phyloP scores from a whole-genome alignment of 2,888 invertebrate species.

The Cyaniris semiargus region DNA sequence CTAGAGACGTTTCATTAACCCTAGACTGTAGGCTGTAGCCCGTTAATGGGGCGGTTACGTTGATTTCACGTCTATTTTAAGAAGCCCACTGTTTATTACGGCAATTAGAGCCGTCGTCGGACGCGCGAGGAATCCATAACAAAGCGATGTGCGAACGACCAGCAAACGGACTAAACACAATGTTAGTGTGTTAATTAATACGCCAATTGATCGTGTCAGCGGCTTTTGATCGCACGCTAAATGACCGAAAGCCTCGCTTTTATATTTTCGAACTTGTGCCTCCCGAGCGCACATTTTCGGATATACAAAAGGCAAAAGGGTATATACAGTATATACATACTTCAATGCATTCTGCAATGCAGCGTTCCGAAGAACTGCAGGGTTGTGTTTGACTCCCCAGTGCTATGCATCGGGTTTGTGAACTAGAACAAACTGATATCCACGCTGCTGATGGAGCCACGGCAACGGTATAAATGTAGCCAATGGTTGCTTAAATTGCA shows the following conservation, averaged over 20 bases:
- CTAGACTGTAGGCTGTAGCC: not conserved
- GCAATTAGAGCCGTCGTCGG: conserved; percentile 1
- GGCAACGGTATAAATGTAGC: too few relatives aligned
- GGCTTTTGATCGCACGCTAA: not conserved
- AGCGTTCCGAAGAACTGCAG: not conserved
- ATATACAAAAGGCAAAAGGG: not conserved
- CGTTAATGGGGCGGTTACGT: not conserved
- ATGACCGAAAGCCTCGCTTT: not conserved
- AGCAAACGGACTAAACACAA: not conserved
- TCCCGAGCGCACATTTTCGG: not conserved
- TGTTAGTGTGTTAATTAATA: conserved; percentile 10
- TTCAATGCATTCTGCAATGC: not conserved
- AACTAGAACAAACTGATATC: too few relatives aligned
- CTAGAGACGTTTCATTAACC: not conserved
- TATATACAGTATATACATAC: too few relatives aligned
- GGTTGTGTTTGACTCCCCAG: not conserved
- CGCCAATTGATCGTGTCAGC: not conserved
- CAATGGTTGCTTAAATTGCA: not conserved
- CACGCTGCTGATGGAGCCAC: too few relatives aligned
- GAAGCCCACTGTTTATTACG: conserved; percentile 10
- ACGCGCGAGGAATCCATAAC: conserved; percentile 12
- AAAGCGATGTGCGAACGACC: conserved; percentile 5
- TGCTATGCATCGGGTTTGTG: too few relatives aligned
- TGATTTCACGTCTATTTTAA: conserved; percentile 30
- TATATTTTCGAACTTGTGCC: too few relatives aligned